Evolutionary conservation across 1,140 invertebrate genomes (phyloP), one percentile per base, ranked within the genome.

Genomic region (Cataglyphis hispanica): DNA sequence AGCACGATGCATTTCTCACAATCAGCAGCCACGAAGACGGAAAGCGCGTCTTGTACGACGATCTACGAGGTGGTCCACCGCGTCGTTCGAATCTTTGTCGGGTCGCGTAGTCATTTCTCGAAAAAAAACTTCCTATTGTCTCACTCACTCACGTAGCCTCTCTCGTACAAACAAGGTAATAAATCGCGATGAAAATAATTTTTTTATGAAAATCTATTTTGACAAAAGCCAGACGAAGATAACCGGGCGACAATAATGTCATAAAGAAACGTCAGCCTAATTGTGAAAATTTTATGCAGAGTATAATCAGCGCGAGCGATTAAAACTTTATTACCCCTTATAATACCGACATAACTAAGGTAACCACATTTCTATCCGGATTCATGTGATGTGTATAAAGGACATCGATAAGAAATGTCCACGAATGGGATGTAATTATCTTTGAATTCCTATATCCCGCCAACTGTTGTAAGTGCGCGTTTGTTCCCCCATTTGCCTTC

Each of bases 1-100:
- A 88, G 83, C 86, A 67, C 84, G 84, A 88, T 90, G 86, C 89
- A 90, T 90, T 90, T 90, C 88, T 90, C 89, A 90, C 89, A 90
- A 90, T 90, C 89, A 90, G 86, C 75, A 87, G 81, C 60, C 81
- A 70, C 81, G 89, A 90, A 90, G 89, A 90, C 89, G 89, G 88
- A 90, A 77, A 90, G 90, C 88, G 86, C 89, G 76, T 90, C 88
- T 86, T 80, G 90, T 78, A 86, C 67, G 75, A 91, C 90, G 83
- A 91, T 91, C 90, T 83, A 86, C 86, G 83, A 89, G 87, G 89
- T 91, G 89, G 89, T 91, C 89, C 87, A 34, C 34, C 87, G 70
- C 77, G 50, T 77, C 76, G 58, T 77, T 81, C 78, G 75, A 86
- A 88, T 84, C 84, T 75, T 77, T 67, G 77, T 61, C 76, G 69